phyloP scores from a whole-genome alignment of 2,797 vertebrate genomes.

The Enteromius afrohamiltoni region DNA sequence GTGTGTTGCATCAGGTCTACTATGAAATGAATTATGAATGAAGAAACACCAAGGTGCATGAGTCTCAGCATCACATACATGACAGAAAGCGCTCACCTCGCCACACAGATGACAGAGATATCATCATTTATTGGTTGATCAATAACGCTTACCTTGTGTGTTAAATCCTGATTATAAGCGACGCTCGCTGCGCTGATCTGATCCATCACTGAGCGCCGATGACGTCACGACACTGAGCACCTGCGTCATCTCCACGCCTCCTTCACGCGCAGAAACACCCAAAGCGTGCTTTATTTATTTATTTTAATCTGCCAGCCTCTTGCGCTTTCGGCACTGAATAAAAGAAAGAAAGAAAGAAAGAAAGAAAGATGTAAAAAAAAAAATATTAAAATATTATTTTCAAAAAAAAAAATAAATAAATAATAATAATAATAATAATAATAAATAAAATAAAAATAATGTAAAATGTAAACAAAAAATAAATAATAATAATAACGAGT shows the following conservation, averaged over 20 bases:
- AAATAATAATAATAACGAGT: too few relatives aligned
- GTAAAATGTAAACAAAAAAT: too few relatives aligned
- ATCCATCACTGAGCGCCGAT: slow-evolving; percentile 30
- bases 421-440: too few relatives aligned
- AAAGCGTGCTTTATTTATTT: too few relatives aligned
- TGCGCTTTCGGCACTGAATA: neutral
- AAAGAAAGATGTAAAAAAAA: too few relatives aligned
- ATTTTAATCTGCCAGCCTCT: neutral
- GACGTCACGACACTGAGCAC: neutral
- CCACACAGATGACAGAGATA: neutral
- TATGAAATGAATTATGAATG: neutral
- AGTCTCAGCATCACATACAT: neutral
- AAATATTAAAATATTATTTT: too few relatives aligned
- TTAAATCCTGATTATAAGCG: slow-evolving; percentile 57
- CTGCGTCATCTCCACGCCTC: neutral
- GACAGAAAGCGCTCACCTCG: too few relatives aligned
- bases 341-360: too few relatives aligned
- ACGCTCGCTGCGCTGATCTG: slow-evolving; percentile 35
- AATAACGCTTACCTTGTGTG: slow-evolving; percentile 54
- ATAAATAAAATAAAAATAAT: too few relatives aligned
- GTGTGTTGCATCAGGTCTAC: neutral
- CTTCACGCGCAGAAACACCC: too few relatives aligned
- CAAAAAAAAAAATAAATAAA: too few relatives aligned
- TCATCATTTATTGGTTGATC: neutral
- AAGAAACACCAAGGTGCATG: neutral